These are phyloP conservation scores for Amorpha juglandis DNA, from an alignment of 2,888 invertebrate species.

Conservation along the genomic window DNA sequence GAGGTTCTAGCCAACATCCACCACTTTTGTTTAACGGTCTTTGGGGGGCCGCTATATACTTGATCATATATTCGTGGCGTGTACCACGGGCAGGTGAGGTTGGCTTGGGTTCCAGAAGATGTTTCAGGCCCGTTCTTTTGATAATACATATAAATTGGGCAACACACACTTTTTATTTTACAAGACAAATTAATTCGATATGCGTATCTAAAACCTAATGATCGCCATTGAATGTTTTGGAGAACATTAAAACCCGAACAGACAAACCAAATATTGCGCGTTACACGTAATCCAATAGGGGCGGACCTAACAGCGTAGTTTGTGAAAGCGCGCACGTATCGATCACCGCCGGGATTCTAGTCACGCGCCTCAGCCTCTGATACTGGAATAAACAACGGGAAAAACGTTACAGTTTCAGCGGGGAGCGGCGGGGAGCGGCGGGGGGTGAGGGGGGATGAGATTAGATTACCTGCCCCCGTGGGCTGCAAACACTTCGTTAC, in stretches of 20 bases:
- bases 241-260: neutral
- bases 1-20: too few species aligned
- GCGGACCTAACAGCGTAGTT: conserved; percentile 1
- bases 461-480: conserved; percentile 80
- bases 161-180: too few species aligned
- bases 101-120: too few species aligned
- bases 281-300: conserved; percentile 20
- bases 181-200: too few species aligned
- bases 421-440: conserved; percentile 29
- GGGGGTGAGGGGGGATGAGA: conserved; percentile 46
- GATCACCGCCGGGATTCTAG: conserved; percentile 32
- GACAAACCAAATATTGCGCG: neutral
- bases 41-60: too few species aligned
- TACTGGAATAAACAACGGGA: conserved; percentile 74
- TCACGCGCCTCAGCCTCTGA: conserved; percentile 60
- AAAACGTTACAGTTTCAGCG: conserved; percentile 61
- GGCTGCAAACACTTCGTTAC: conserved; percentile 81
- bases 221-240: neutral
- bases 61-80: too few species aligned
- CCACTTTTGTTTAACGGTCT: too few species aligned
- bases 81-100: too few species aligned
- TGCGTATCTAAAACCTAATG: too few species aligned
- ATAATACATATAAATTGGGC: too few species aligned
- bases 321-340: conserved; percentile 33
- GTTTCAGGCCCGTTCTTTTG: too few species aligned